Evolutionary conservation across 2,888 invertebrate species (phyloP), one percentile per base, ranked within the genome.

Genomic region (Homarus gammarus): DNA sequence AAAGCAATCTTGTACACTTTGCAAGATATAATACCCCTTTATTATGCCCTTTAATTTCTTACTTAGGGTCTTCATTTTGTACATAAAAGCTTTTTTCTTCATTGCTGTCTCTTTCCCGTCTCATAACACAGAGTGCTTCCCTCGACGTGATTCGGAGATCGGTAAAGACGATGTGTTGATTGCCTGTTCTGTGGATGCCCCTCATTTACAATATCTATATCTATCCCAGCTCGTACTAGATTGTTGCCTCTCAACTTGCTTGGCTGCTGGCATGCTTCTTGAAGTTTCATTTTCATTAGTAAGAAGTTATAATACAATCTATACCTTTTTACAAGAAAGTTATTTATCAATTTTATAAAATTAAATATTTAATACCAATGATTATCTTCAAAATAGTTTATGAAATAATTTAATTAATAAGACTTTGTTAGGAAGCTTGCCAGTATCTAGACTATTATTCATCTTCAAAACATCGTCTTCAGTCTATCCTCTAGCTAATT

Each of bases 41-140:
- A 33, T 33, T 77, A 64, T 70, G 51, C 44, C 75, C 38, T 82
- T 49, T 87, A 68, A 78, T 61, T 49, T 49, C 51, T 77, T 73
- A 87, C 82, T 85, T 36, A 79, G 87, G 72, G 49, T 79, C 31
- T 81, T 75, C 12, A 49, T 81, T 70, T 73, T 87, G 44, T 72
- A 38, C 51, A 68, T 82, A 73, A 82, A 75, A 68, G 64, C 64
- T 73, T 51, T 61, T 84, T 75, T 78, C 75, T 73, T 73, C 64
- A 87, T 77, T 61, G 72, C 68, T 82, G 70, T 85, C 70, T 87
- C 68, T 78, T 70, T 75, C 73, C 84, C 81, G 75, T 79, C 81
- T 70, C 83, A 77, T 88, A 88, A 89, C 85, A 85, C 91, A 91
- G 91, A 91, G 86, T 90, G 90, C 85, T 91, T 91, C 90, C 91